phyloP scores from a whole-genome alignment of 2,888 invertebrate species.

The Parapristionchus giblindavisi region DNA sequence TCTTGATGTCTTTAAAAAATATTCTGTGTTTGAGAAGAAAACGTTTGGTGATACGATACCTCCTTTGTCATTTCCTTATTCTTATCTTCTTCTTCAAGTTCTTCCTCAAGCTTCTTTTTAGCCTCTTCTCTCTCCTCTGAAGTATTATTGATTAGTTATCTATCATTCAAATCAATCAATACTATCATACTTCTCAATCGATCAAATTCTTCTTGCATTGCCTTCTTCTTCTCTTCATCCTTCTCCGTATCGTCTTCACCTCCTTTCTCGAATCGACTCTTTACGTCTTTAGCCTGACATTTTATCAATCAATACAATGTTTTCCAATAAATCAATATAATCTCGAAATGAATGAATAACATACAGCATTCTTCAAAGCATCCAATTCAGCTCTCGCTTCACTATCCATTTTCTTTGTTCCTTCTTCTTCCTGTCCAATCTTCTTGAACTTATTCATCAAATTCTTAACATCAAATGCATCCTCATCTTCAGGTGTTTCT shows the following conservation, averaged over 20 bases:
- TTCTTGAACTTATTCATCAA: constrained; percentile 70
- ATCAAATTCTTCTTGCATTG: constrained; percentile 70
- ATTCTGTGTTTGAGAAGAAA: background rate
- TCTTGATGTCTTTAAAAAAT: background rate
- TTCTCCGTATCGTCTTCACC: constrained; percentile 66
- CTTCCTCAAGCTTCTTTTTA: constrained; percentile 62
- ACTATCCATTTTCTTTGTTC: constrained; percentile 41
- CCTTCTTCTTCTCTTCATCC: constrained; percentile 69
- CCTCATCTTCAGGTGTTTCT: constrained; percentile 58
- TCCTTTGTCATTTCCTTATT: constrained; percentile 56
- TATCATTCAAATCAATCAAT: background rate
- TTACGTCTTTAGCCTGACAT: constrained; percentile 61
- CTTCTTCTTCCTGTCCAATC: constrained; percentile 56
- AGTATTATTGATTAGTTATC: constrained; percentile 33
- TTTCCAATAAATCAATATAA: background rate
- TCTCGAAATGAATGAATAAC: background rate
- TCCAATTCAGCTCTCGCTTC: constrained; percentile 52
- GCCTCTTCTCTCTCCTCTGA: constrained; percentile 65
- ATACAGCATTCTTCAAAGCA: constrained; percentile 39
- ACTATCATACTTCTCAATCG: constrained; percentile 61
- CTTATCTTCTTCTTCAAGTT: constrained; percentile 52
- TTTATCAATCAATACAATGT: constrained; percentile 3
- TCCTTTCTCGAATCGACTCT: constrained; percentile 69
- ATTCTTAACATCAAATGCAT: constrained; percentile 68
- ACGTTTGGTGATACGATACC: constrained; percentile 19